A percentile compares a stretch with the other conserved stretches of the same genome.
phyloP scores from a whole-genome alignment of 2,888 invertebrate genomes.

The Vesta saturnalis region DNA sequence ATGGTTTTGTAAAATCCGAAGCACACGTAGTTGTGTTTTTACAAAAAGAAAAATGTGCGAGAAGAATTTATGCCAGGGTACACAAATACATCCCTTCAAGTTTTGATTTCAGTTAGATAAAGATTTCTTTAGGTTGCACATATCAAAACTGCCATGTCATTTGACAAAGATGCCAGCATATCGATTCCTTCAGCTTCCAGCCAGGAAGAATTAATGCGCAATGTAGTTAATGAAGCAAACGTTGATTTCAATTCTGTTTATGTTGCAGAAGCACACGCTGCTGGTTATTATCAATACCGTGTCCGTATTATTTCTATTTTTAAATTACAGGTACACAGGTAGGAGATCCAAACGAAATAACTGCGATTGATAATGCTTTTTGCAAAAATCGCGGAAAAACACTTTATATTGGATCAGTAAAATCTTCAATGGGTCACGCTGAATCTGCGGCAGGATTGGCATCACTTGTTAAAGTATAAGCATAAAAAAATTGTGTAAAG shows the following conservation, averaged over 20 bases:
- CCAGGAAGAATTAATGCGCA: conserved; percentile 69
- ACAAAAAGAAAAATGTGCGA: conserved; percentile 70
- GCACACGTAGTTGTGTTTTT: conserved; percentile 76
- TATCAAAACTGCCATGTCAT: no score
- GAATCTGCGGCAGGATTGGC: conserved; percentile 84
- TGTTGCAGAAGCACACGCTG: conserved; percentile 90
- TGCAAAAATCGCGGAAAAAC: conserved; percentile 79
- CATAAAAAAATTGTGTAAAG: no score
- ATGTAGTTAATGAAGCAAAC: conserved; percentile 75
- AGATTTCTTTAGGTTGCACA: conserved; percentile 47
- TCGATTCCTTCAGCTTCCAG: conserved; percentile 62
- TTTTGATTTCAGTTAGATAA: no score
- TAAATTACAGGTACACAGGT: conserved; percentile 70
- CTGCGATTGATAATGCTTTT: conserved; percentile 83
- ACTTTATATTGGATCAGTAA: conserved; percentile 87
- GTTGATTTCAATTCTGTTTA: conserved; percentile 75
- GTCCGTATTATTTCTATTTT: no score
- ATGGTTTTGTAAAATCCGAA: conserved; percentile 88
- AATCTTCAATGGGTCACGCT: conserved; percentile 93
- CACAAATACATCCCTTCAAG: not conserved
- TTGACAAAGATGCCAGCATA: no score
- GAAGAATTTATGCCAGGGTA: conserved; percentile 65
- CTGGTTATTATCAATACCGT: conserved; percentile 62
- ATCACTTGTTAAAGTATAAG: conserved; percentile 38
- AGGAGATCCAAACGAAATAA: conserved; percentile 92